phyloP scores from a whole-genome alignment of 2,113 vertebrate species.

The Cygnus atratus region DNA sequence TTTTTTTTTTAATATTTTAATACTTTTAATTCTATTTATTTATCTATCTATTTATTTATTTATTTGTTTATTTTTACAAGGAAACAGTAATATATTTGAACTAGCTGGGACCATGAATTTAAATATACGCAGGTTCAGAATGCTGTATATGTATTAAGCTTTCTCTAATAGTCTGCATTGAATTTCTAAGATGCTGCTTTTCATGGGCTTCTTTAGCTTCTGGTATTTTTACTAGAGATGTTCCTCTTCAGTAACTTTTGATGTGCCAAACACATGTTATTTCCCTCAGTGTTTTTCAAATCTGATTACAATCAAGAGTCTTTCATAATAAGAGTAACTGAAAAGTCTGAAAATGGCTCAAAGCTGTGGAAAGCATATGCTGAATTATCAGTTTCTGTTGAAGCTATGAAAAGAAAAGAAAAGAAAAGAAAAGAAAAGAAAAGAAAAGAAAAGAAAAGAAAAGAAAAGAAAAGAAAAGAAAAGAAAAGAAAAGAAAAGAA shows the following conservation, averaged over 20 bases:
- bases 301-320: not conserved
- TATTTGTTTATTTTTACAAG: not conserved
- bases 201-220: not conserved
- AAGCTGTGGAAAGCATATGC: not conserved
- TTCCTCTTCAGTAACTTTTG: not conserved
- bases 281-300: not conserved
- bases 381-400: not conserved
- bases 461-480: too few relatives aligned
- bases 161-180: not conserved
- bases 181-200: not conserved
- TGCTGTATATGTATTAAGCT: not conserved
- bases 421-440: too few relatives aligned
- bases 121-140: not conserved
- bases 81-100: not conserved
- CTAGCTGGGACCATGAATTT: not conserved
- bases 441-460: too few relatives aligned
- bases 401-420: not conserved
- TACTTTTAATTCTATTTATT: too few relatives aligned
- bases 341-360: not conserved
- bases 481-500: too few relatives aligned
- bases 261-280: not conserved
- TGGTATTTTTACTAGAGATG: not conserved
- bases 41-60: too few relatives aligned
- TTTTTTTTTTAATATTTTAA: not conserved
- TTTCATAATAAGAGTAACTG: not conserved